Evolutionary conservation across 2,797 vertebrate genomes (phyloP), one percentile per base, ranked within the genome.

Genomic region (Enteromius trimaculatus): DNA sequence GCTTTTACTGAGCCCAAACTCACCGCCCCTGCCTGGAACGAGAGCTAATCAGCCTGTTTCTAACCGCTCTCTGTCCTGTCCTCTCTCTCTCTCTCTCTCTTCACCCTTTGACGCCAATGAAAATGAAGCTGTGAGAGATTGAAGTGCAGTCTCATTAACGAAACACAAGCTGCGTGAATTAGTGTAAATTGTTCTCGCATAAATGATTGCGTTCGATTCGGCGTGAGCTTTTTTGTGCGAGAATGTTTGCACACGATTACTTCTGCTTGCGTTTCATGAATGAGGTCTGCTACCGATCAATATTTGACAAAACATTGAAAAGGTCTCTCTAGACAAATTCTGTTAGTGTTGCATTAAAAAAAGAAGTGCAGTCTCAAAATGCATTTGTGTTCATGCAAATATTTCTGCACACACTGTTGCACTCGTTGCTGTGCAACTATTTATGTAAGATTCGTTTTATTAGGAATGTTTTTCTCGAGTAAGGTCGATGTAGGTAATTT

Each of bases 61-160:
- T 87, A 81, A 87, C 80, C 68, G 69, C 88, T 76, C 68, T 81
- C 87, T 77, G 80, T 81, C 51, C 77, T 82, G 29, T 53, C 44
- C 71, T 81, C 68, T 71, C 84, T 86, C 78, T 88, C 31, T 80
- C 78, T 65, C 81, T 85, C 65, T 69, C 37, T 70, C 68, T 23
- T 69, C 39, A 14, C 65, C 31, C 62, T 65, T 65, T 65, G 62
- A 4, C 17, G 62, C 64, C 1, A 5, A 66, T 39, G 65, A 39
- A 3, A 39, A 66, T 66, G 34, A 68, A 68, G 65, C 65, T 68
- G 65, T 68, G 65, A 68, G 65, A 39, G 62, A 34, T 64, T 86
- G 62, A 31, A 64, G 62, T 19, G 26, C 62, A 34, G 65, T 21
- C 65, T 68, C 65, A 6, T 21, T 39, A 68, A 68, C 17, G 62